Conservation (phyloP, 1,140 invertebrate species). For the Bactericera cockerelli region DNA sequence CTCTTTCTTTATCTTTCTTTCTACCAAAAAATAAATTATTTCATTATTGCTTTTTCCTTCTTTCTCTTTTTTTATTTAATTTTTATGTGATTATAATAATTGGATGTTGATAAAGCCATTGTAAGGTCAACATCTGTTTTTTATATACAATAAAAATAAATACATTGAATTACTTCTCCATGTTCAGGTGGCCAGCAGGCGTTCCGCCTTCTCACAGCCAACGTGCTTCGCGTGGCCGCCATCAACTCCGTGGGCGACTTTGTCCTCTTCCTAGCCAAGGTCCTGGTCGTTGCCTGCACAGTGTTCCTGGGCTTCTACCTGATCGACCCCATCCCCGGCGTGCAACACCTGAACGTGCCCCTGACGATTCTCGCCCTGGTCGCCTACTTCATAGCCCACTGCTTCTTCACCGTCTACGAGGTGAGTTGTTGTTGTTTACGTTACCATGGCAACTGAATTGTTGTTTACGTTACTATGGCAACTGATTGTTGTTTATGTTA, state of each 20-base stretch:
- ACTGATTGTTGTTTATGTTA: too few species aligned
- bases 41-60: too few species aligned
- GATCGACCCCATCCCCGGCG: conserved; percentile 30
- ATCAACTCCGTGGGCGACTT: conserved; percentile 68
- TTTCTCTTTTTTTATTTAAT: too few species aligned
- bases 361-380: conserved; percentile 44
- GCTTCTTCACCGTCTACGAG: conserved; percentile 64
- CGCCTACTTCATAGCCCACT: conserved; percentile 55
- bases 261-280: conserved; percentile 56
- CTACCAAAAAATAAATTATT: too few species aligned
- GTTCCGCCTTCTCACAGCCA: conserved; percentile 40
- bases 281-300: conserved; percentile 45
- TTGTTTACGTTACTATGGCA: too few species aligned
- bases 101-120: too few species aligned
- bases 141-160: too few species aligned
- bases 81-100: too few species aligned
- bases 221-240: conserved; percentile 49
- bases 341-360: conserved; percentile 52
- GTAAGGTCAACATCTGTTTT: not conserved
- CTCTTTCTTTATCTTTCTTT: too few species aligned
- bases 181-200: conserved; percentile 37
- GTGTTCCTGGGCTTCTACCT: conserved; percentile 42
- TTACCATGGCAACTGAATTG: too few species aligned
- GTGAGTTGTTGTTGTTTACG: conserved; percentile 30
- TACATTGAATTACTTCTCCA: too few species aligned